A percentile compares a stretch with the other conserved stretches of the same genome.
Evolutionary conservation across 2,797 vertebrate genomes (phyloP).

Genomic region (Staurois parvus): DNA sequence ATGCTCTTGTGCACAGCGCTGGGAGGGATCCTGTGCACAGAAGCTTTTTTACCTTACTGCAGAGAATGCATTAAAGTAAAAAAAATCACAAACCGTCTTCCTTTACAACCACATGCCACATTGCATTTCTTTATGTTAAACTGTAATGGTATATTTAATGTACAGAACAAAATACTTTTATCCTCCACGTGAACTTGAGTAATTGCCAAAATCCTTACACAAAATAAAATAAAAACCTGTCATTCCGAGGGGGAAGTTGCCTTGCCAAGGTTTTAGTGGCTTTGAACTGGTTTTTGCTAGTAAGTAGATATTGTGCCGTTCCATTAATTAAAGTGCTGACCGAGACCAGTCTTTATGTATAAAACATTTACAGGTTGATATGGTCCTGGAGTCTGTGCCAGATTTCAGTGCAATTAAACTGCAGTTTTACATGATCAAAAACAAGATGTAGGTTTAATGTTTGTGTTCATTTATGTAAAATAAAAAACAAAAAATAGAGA

Average conservation of each 20-base stretch:
- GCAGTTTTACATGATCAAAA: background rate
- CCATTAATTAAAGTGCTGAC: slow-evolving; percentile 23
- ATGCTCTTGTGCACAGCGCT: no score
- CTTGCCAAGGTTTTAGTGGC: slow-evolving; percentile 51
- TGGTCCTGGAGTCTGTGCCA: slow-evolving; percentile 21
- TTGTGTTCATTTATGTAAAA: background rate
- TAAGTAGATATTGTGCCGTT: slow-evolving; percentile 19
- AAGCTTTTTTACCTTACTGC: no score
- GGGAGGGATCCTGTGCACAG: no score
- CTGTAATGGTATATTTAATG: background rate
- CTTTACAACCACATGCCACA: no score
- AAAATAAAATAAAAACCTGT: slow-evolving; percentile 15
- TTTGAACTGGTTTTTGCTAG: slow-evolving; percentile 47
- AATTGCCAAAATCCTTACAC: background rate
- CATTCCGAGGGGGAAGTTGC: slow-evolving; percentile 38
- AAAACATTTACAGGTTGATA: slow-evolving; percentile 55
- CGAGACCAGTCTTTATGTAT: slow-evolving; percentile 6
- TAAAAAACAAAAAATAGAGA: background rate
- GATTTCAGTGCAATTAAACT: slow-evolving; percentile 20
- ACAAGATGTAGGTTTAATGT: background rate
- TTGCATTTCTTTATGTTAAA: background rate
- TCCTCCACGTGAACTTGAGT: background rate
- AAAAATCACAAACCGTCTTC: no score
- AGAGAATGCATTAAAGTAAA: no score
- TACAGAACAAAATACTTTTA: background rate